Evolutionary conservation across 2,888 invertebrate species (phyloP).

Genomic region (Drosophila macrospina): DNA sequence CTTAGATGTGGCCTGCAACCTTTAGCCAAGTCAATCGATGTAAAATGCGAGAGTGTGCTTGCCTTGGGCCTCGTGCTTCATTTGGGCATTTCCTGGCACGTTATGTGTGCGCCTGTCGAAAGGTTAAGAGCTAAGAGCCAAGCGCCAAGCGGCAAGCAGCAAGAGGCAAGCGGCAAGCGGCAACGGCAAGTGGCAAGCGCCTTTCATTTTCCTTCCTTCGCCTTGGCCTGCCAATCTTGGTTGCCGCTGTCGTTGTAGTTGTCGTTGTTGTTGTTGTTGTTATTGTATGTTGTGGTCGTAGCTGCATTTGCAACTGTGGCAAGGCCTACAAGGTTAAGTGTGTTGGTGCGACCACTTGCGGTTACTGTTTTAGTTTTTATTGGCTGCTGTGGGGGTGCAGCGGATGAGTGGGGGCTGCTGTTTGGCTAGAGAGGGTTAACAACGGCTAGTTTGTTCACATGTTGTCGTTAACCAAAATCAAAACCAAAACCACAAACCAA

Average conservation of each 20-base stretch:
- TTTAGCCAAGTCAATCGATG: conserved; percentile 5
- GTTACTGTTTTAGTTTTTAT: conserved; percentile 44
- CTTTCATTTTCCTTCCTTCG: conserved; percentile 63
- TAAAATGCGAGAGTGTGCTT: conserved; percentile 22
- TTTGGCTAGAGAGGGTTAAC: conserved; percentile 11
- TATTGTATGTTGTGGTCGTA: conserved; percentile 20
- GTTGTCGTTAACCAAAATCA: conserved; percentile 27
- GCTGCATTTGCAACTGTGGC: conserved; percentile 72
- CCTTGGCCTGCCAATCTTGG: conserved; percentile 66
- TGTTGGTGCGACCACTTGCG: conserved; percentile 54
- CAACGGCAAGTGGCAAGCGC: conserved; percentile 28
- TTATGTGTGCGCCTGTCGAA: conserved; percentile 54
- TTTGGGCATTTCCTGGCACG: conserved; percentile 70
- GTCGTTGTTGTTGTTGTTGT: conserved; percentile 1
- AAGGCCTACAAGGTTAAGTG: conserved; percentile 79
- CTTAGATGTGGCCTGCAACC: conserved; percentile 1
- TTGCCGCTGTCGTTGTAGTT: conserved; percentile 18
- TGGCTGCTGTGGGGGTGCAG: conserved; percentile 8
- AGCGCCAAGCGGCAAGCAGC: conserved; percentile 11
- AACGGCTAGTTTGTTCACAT: conserved; percentile 29
- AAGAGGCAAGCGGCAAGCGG: conserved; percentile 2
- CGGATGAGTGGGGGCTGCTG: not conserved
- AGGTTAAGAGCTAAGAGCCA: conserved; percentile 71
- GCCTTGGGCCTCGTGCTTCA: conserved; percentile 44
- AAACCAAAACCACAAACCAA: conserved; percentile 1